Base-by-base conservation (phyloP, 1,140 invertebrate species). In the Drosophila obscura region DNA sequence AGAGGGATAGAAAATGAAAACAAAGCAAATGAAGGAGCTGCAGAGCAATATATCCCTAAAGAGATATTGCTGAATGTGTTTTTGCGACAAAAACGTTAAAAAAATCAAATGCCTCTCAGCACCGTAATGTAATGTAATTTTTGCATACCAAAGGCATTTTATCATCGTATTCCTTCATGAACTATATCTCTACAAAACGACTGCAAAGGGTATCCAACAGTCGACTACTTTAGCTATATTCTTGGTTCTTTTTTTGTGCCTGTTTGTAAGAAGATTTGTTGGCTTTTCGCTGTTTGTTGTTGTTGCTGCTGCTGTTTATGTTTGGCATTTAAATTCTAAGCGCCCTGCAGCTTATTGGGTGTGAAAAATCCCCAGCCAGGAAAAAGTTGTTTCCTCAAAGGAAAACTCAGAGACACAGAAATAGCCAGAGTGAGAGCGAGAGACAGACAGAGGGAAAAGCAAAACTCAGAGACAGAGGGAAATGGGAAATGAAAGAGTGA, bases 311-410 rank as follows among this genome's bases (percentile, higher is more conserved):
- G 39, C 65, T 79, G 71, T 60, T 77, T 85, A 77, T 69, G 59
- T 50, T 73, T 62, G 57, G 64, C 64, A 69, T 77, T 85, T 77
- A 69, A 77, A 76, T 73, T 67, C 80, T 51, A 67, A 74, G 62
- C 67, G 63, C 61, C 58, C 59, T 58, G 48, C 52, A 62, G 57
- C 60, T 73, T 73, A 73, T 77, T 69, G 67, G 67, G 67, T 77
- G 67, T 73, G 69, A 73, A 58, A 59, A 50, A 39, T 58, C 50
- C 35, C 35, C 49, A 50, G 15, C 22, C 35, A 50, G 19, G 16
- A 24, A 6, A 24, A 69, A 16, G 11, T 39, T 13, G 13, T 35
- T 45, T 45, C 26, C 39, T 13, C 19, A 45, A 28, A 64, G 35
- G 15, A 28, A 43, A 35, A 44, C 61, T 44, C 16, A 65, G 45